phyloP scores from a whole-genome alignment of 2,113 vertebrate genomes.

The Murina feae region DNA sequence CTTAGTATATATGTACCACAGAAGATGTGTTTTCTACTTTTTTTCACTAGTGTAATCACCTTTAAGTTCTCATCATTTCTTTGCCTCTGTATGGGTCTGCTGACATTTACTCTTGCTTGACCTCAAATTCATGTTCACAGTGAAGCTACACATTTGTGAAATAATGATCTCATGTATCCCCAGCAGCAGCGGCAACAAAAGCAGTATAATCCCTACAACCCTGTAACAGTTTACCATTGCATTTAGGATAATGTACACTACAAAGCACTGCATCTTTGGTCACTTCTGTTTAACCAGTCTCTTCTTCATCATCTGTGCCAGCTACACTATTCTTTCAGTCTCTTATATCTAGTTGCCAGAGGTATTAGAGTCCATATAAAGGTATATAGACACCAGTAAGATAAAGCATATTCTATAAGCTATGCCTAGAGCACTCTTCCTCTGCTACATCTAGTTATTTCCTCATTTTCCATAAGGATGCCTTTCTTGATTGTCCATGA shows the following conservation, averaged over 20 bases:
- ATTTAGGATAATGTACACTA: not conserved
- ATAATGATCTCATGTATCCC: not conserved
- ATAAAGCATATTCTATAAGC: not conserved
- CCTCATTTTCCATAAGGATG: not conserved
- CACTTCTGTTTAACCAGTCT: not conserved
- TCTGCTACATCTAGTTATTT: not conserved
- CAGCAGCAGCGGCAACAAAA: not conserved
- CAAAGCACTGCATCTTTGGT: not conserved
- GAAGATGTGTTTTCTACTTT: too few species aligned
- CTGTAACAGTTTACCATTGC: not conserved
- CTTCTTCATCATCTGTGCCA: not conserved
- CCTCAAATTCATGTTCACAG: not conserved
- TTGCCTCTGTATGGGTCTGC: not conserved
- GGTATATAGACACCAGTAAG: not conserved
- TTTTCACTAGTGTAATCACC: not conserved
- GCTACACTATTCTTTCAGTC: not conserved
- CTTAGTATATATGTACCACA: too few species aligned
- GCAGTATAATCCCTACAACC: not conserved
- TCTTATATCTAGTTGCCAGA: not conserved
- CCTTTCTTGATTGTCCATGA: not conserved
- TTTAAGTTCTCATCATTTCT: not conserved
- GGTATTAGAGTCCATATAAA: not conserved
- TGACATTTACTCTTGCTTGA: not conserved
- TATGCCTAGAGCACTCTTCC: not conserved
- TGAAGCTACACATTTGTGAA: not conserved